Percentiles rank a stretch among this genome's conserved stretches.
Evolutionary conservation across 1,140 invertebrate species (phyloP).

Genomic region (Rhyzopertha dominica): DNA sequence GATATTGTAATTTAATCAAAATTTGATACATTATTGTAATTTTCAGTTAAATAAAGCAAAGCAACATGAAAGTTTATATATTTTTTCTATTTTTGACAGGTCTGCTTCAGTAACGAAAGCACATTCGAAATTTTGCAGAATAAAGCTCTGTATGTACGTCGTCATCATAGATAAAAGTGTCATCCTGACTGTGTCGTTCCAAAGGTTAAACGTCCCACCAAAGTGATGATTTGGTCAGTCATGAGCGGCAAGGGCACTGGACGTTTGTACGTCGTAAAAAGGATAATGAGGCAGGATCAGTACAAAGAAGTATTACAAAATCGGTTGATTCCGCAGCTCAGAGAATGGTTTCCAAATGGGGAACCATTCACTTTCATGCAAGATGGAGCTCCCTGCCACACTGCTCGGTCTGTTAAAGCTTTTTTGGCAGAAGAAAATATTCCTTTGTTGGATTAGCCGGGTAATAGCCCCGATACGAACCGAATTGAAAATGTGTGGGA

Average conservation of each 20-base stretch:
- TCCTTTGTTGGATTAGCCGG: too few relatives aligned
- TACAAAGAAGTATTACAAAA: too few relatives aligned
- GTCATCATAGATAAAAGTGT: not conserved
- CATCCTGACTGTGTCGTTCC: not conserved
- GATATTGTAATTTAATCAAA: not conserved
- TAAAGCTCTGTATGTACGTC: constrained; percentile 1
- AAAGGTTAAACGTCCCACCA: not conserved
- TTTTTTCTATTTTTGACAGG: constrained; percentile 2
- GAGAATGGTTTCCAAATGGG: too few relatives aligned
- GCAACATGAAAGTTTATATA: not conserved
- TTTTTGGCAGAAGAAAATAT: too few relatives aligned
- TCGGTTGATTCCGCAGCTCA: too few relatives aligned
- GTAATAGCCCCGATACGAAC: too few relatives aligned
- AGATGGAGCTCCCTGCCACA: too few relatives aligned
- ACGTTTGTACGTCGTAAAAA: constrained; percentile 1
- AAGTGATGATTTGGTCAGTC: too few relatives aligned
- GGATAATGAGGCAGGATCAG: constrained; percentile 5
- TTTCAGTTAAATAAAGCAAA: not conserved
- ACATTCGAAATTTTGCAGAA: not conserved
- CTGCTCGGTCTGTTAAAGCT: too few relatives aligned
- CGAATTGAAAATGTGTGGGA: too few relatives aligned
- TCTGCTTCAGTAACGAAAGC: constrained; percentile 1
- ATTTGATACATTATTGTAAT: not conserved
- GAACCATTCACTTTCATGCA: too few relatives aligned
- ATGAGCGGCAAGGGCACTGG: constrained; percentile 1